Evolutionary conservation across 2,113 vertebrate genomes (phyloP).

Genomic region (Halichoerus grypus): DNA sequence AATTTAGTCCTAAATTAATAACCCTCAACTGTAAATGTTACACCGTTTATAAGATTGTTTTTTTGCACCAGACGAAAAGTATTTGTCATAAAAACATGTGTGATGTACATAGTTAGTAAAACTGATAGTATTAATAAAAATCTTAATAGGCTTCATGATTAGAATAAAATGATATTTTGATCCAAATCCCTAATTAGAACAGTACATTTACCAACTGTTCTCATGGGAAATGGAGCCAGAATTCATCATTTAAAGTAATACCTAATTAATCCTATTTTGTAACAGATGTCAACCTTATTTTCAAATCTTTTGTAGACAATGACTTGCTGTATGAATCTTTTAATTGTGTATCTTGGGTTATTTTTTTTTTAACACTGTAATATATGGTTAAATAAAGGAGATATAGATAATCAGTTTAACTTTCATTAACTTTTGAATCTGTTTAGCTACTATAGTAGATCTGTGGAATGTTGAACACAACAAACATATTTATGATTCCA

Average conservation of each 20-base stretch:
- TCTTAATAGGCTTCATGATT: slow-evolving; percentile 78
- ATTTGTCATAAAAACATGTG: slow-evolving; percentile 45
- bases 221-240: slow-evolving; percentile 83
- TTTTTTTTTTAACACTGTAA: slow-evolving; percentile 64
- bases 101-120: slow-evolving; percentile 65
- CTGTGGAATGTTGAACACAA: background rate
- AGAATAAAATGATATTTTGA: slow-evolving; percentile 82
- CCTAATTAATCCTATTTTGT: slow-evolving; percentile 85
- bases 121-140: slow-evolving; percentile 80
- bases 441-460: background rate
- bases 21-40: background rate
- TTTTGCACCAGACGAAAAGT: slow-evolving; percentile 37
- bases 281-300: slow-evolving; percentile 86
- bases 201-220: slow-evolving; percentile 87
- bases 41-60: slow-evolving; percentile 10
- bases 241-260: slow-evolving; percentile 85
- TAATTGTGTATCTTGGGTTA: slow-evolving; percentile 65
- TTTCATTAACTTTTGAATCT: slow-evolving; percentile 13
- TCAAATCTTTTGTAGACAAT: slow-evolving; percentile 60
- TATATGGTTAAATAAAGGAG: slow-evolving; percentile 67
- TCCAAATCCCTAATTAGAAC: slow-evolving; percentile 81
- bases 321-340: slow-evolving; percentile 65
- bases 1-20: slow-evolving; percentile 18
- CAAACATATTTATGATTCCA: background rate
- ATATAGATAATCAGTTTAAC: background rate